Conservation (phyloP, 2,797 vertebrate genomes). For the Platyrinchus mystaceus region DNA sequence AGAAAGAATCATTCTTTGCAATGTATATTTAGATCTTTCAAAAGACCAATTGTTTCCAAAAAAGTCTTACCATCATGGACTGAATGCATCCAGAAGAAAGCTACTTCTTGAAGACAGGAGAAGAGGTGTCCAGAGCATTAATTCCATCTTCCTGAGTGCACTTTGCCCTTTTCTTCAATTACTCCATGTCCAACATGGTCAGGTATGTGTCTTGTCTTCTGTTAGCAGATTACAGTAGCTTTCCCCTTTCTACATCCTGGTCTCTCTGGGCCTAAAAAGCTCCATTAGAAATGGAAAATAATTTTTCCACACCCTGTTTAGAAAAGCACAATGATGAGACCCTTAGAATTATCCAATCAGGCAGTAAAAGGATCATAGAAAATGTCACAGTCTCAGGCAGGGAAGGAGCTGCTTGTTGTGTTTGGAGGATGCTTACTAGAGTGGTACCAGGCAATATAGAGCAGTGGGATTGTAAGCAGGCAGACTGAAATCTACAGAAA, state of each 20-base stretch:
- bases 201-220: not conserved
- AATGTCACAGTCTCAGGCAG: not conserved
- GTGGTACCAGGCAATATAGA: not conserved
- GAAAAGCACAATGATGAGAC: not conserved
- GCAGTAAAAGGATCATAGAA: not conserved
- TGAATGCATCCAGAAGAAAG: not conserved
- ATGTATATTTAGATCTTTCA: not conserved
- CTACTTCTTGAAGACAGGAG: too few species aligned
- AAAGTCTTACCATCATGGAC: not conserved
- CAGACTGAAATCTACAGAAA: not conserved
- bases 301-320: not conserved
- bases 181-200: accelerated
- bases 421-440: not conserved
- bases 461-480: not conserved
- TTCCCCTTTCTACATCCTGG: not conserved
- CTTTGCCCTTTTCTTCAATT: not conserved
- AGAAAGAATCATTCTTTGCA: not conserved
- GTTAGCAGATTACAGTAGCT: not conserved
- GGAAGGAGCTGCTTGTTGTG: not conserved
- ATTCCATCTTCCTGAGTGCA: not conserved
- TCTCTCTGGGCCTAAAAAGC: not conserved
- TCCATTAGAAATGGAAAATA: not conserved
- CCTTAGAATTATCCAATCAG: not conserved
- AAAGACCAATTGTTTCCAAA: not conserved
- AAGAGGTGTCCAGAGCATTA: too few species aligned